A percentile compares a stretch with the other conserved stretches of the same genome.
These are phyloP conservation scores for Mus spretus DNA, from an alignment of 2,797 vertebrate species.

Conservation along the genomic window DNA sequence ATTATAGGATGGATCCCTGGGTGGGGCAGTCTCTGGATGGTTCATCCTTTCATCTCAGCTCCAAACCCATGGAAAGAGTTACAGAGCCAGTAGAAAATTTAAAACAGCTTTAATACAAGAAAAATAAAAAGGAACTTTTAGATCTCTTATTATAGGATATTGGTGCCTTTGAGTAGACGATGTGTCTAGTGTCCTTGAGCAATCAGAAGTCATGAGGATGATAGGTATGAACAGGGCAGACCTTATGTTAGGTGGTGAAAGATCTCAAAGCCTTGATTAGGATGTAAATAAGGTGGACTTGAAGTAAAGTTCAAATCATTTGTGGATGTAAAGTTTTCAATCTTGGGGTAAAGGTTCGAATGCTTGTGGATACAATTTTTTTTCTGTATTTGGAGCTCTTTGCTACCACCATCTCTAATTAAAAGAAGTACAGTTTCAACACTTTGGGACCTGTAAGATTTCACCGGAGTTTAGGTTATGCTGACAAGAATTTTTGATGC, in stretches of 20 bases:
- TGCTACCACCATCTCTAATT: not conserved
- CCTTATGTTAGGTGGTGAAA: not conserved
- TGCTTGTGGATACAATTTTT: not conserved
- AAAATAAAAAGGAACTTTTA: slow-evolving; percentile 11
- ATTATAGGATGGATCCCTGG: too few relatives aligned
- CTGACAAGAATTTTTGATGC: not conserved
- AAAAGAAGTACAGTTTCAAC: slow-evolving; percentile 28
- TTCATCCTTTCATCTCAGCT: too few relatives aligned
- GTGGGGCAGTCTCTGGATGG: too few relatives aligned
- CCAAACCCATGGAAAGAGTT: too few relatives aligned
- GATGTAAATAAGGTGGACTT: slow-evolving; percentile 44
- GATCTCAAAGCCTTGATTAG: not conserved
- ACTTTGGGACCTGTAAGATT: not conserved
- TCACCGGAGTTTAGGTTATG: not conserved
- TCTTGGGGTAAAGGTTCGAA: not conserved
- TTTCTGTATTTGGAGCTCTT: not conserved
- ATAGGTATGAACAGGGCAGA: not conserved
- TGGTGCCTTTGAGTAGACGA: not conserved
- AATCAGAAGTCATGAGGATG: not conserved
- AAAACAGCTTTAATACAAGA: not conserved
- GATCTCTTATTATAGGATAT: not conserved
- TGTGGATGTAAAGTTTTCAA: not conserved
- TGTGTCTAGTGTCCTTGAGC: not conserved
- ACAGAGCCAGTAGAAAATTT: not conserved
- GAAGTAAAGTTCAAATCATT: not conserved